These are phyloP conservation scores for Crocuta crocuta DNA, from an alignment of 2,113 vertebrate species.

Conservation along the genomic window DNA sequence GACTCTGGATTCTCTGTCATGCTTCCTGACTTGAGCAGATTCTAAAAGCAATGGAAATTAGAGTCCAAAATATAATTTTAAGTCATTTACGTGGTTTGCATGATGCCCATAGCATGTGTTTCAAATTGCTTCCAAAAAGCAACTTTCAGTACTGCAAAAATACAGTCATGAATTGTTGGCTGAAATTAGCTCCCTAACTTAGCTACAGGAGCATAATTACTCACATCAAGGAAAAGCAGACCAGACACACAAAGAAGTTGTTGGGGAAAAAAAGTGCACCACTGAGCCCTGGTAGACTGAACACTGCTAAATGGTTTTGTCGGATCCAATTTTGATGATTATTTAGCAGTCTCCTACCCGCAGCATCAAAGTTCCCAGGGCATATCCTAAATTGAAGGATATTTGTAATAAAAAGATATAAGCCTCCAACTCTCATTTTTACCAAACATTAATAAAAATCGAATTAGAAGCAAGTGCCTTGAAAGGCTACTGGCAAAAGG, in stretches of 20 bases:
- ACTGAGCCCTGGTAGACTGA: slow-evolving; percentile 34
- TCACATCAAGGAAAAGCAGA: slow-evolving; percentile 58
- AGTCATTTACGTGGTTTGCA: not conserved
- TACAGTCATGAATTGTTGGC: slow-evolving; percentile 51
- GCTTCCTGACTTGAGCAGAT: not conserved
- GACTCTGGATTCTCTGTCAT: not conserved
- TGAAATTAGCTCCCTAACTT: slow-evolving; percentile 64
- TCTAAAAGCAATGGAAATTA: slow-evolving; percentile 10
- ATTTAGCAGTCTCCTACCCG: slow-evolving; percentile 64
- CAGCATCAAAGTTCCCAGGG: slow-evolving; percentile 55
- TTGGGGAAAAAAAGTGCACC: not conserved
- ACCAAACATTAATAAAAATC: slow-evolving; percentile 77
- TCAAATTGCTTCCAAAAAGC: slow-evolving; percentile 48
- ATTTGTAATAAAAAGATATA: slow-evolving; percentile 80
- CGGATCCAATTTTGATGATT: slow-evolving; percentile 67
- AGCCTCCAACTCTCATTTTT: slow-evolving; percentile 74
- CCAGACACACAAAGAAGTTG: slow-evolving; percentile 55
- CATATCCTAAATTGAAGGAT: slow-evolving; percentile 68
- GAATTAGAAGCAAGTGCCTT: slow-evolving; percentile 70
- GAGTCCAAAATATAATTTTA: slow-evolving; percentile 48
- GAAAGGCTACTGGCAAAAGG: slow-evolving; percentile 40
- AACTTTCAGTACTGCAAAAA: slow-evolving; percentile 56
- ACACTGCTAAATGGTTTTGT: slow-evolving; percentile 64
- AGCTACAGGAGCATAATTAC: slow-evolving; percentile 62
- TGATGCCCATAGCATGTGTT: not conserved